Evolutionary conservation across 2,888 invertebrate genomes (phyloP).

Genomic region (Acrobeloides nanus): DNA sequence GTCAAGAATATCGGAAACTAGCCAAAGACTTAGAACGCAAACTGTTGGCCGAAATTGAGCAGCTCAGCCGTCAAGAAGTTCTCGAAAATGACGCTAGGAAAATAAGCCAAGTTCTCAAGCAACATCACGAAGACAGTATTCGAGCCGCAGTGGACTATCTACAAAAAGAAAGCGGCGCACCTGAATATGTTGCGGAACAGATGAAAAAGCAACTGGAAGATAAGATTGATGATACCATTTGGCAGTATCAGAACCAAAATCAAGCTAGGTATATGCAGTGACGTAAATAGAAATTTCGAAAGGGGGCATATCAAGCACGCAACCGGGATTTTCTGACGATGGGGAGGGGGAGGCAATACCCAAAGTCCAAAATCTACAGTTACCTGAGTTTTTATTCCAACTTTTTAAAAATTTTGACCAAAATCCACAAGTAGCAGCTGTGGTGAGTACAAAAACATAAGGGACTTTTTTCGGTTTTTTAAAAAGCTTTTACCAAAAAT

Average conservation of each 20-base stretch:
- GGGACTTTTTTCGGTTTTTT: too few relatives aligned
- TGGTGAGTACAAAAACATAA: too few relatives aligned
- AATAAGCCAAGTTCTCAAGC: slow-evolving; percentile 20
- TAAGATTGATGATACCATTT: slow-evolving; percentile 21
- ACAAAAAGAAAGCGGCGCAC: slow-evolving; percentile 9
- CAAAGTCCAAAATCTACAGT: too few relatives aligned
- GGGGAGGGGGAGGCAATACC: too few relatives aligned
- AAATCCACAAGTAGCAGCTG: too few relatives aligned
- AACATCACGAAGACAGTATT: slow-evolving; percentile 12
- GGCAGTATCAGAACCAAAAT: slow-evolving; percentile 23
- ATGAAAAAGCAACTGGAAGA: slow-evolving; percentile 15
- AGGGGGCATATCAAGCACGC: background rate
- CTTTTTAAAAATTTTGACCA: too few relatives aligned
- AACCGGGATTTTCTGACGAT: background rate
- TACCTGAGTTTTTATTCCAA: too few relatives aligned
- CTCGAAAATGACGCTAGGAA: slow-evolving; percentile 14
- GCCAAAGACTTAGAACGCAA: slow-evolving; percentile 25
- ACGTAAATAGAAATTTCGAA: slow-evolving; percentile 5
- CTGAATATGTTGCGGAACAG: slow-evolving; percentile 16
- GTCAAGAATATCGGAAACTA: slow-evolving; percentile 22
- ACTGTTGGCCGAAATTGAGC: slow-evolving; percentile 18
- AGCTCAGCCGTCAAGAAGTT: slow-evolving; percentile 10
- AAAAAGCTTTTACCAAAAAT: too few relatives aligned
- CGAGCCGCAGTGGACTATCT: slow-evolving; percentile 10
- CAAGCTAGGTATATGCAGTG: too few relatives aligned